Conservation (phyloP, 1,140 invertebrate species). For the Drosophila miranda region DNA sequence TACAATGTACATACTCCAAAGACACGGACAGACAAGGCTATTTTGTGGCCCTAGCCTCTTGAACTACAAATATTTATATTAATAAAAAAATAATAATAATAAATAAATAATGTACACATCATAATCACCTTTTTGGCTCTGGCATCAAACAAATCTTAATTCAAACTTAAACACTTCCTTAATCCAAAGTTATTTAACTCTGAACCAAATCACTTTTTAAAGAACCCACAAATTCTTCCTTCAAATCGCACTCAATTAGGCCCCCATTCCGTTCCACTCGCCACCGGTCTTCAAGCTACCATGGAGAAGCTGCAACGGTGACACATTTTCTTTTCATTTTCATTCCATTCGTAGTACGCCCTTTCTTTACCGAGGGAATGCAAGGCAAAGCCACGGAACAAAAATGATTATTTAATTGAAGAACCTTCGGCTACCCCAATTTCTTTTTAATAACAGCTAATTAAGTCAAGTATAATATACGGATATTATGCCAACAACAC, state of each 20-base stretch:
- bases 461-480: slow-evolving; percentile 75
- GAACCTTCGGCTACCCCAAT: slow-evolving; percentile 56
- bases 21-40: no score
- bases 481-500: slow-evolving; percentile 56
- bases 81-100: no score
- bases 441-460: slow-evolving; percentile 76
- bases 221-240: neutral
- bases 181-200: neutral
- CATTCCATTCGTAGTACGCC: no score
- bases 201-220: neutral
- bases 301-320: slow-evolving; percentile 24
- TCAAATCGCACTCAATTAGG: no score
- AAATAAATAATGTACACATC: no score
- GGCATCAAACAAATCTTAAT: neutral
- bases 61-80: no score
- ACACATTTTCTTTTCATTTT: slow-evolving; percentile 25
- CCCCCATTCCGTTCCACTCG: no score
- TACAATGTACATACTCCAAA: no score
- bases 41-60: no score
- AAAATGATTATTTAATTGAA: slow-evolving; percentile 74
- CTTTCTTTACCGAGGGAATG: slow-evolving; percentile 3
- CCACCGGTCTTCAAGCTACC: neutral
- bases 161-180: slow-evolving; percentile 8
- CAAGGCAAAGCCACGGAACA: slow-evolving; percentile 11
- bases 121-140: no score